Conservation (phyloP, 1,140 invertebrate genomes). For the Elysia chlorotica region DNA sequence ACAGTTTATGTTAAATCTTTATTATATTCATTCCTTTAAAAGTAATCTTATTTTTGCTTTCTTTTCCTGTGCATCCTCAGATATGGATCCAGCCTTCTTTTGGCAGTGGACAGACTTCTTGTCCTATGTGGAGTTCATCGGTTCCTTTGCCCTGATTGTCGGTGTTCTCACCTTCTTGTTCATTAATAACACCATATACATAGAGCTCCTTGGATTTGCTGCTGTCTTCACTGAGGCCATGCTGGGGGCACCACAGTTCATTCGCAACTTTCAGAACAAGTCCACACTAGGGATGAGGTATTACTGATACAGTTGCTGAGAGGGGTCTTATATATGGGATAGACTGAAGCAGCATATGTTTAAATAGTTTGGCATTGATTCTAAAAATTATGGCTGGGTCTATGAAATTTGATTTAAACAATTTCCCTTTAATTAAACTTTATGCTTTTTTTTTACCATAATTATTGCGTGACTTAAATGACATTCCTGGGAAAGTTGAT, state of each 20-base stretch:
- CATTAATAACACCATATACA: conserved; percentile 69
- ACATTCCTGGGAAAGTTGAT: too few relatives aligned
- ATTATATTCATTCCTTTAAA: too few relatives aligned
- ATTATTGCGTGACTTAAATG: too few relatives aligned
- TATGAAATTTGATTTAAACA: too few relatives aligned
- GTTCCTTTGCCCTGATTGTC: conserved; percentile 81
- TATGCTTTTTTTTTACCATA: too few relatives aligned
- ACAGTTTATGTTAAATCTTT: too few relatives aligned
- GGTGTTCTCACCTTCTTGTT: conserved; percentile 88
- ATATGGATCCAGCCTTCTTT: conserved; percentile 73
- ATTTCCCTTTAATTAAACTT: too few relatives aligned
- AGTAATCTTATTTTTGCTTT: not conserved
- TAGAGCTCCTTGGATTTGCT: conserved; percentile 73
- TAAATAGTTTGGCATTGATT: too few relatives aligned
- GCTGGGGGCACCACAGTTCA: conserved; percentile 91
- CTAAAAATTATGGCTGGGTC: too few relatives aligned
- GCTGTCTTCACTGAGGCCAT: conserved; percentile 96
- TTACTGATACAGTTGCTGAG: too few relatives aligned
- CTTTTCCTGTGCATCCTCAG: conserved; percentile 41
- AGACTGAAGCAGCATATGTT: too few relatives aligned
- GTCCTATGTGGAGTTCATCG: conserved; percentile 92
- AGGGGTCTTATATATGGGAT: not conserved
- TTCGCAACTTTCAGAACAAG: conserved; percentile 85
- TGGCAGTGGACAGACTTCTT: conserved; percentile 99
- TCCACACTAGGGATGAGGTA: conserved; percentile 98